Evolutionary conservation across 2,888 invertebrate species (phyloP), one percentile per base, ranked within the genome.

Genomic region (Philereme vetulata): DNA sequence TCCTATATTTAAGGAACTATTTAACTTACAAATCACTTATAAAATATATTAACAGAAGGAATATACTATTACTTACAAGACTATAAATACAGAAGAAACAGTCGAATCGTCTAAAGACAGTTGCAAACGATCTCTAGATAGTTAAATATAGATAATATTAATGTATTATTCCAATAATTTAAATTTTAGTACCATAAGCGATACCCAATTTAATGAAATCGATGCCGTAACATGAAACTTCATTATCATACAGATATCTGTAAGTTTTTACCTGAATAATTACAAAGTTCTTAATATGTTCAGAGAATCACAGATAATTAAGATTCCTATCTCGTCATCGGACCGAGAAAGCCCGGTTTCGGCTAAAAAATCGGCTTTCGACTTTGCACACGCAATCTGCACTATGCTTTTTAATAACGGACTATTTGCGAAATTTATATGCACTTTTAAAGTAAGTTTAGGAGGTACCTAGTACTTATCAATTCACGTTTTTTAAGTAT

Each of bases 321-420:
- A 75, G 72, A 79, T 76, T 65, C 49, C 58, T 73, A 78, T 76
- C 75, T 65, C 58, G 55, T 55, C 56, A 66, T 66, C 60, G 67
- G 58, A 68, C 66, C 68, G 68, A 71, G 68, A 68, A 72, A 73
- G 70, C 68, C 64, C 70, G 68, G 71, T 74, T 71, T 66, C 36
- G 47, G 36, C 65, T 60, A 58, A 56, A 60, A 47, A 60, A 60
- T 56, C 65, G 63, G 65, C 66, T 68, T 62, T 65, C 46, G 46
- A 67, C 65, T 65, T 62, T 64, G 61, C 56, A 46, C 36, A 59
- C 48, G 52, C 50, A 48, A 58, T 52, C 55, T 58, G 52, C 50
- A 56, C 60, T 60, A 59, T 62, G 60, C 51, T 60, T 62, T 52
- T 62, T 62, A 62, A 60, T 60, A 58, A 45, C 51, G 47, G 40